These are phyloP conservation scores for Eidolon dupreanum DNA, from an alignment of 2,797 vertebrate species.

Conservation along the genomic window DNA sequence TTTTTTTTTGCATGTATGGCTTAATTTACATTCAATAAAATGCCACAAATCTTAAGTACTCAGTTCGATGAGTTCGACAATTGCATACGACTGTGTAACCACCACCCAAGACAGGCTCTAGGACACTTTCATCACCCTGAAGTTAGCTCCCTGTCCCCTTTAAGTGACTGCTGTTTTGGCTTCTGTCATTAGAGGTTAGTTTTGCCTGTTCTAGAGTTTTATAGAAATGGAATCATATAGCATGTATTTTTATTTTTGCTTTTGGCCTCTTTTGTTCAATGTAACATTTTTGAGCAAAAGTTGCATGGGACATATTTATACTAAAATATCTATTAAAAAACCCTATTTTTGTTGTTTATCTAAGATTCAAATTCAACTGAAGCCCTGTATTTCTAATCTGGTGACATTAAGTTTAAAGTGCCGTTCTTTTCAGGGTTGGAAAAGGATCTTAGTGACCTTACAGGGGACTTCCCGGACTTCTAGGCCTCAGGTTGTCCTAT, in stretches of 20 bases:
- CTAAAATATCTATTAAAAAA: not conserved
- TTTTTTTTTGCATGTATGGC: not conserved
- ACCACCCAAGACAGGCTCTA: not conserved
- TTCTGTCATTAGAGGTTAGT: not conserved
- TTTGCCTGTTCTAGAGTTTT: not conserved
- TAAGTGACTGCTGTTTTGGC: not conserved
- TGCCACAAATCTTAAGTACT: not conserved
- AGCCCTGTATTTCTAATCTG: not conserved
- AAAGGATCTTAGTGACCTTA: not conserved
- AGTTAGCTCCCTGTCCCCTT: not conserved
- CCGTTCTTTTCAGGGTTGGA: not conserved
- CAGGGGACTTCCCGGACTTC: not conserved
- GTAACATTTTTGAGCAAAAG: slow-evolving; percentile 6
- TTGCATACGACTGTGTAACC: not conserved
- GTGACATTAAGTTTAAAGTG: not conserved
- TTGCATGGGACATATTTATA: not conserved
- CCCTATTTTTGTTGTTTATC: not conserved
- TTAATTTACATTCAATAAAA: not conserved
- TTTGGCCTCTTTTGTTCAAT: not conserved
- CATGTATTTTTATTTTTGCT: not conserved
- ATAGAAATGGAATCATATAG: not conserved
- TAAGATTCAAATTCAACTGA: not conserved
- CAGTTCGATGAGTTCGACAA: not conserved
- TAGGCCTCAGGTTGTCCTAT: not conserved
- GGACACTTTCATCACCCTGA: not conserved